Base-by-base conservation (phyloP, 2,113 vertebrate species). In the Anseranas semipalmata region DNA sequence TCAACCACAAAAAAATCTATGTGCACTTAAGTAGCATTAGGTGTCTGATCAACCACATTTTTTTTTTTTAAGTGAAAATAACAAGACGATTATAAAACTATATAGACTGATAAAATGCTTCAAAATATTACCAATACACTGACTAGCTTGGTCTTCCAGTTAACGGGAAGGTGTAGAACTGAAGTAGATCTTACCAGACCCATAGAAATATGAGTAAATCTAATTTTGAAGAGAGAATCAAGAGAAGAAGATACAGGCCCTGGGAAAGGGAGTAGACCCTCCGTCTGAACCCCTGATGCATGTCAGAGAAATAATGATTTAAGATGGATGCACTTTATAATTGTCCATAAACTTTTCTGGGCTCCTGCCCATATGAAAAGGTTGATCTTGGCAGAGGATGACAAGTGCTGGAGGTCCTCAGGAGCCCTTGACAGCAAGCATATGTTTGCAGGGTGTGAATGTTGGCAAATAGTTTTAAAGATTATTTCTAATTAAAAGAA, bases 1-100 rank as follows among this genome's bases (percentile, higher is more conserved):
- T 98, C 98, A 98, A 97, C 95, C 97, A 96, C 97, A 94, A 97
- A 97, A 96, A 96, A 96, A 97, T 98, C 96, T 98, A 96, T 81
- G 93, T 72, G 91, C 91, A 92, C 96, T 95, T 97, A 97, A 98
- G 96, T 94, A 98, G 93, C 95, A 80, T 97, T 97, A 98, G 98
- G 98, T 98, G 97, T 98, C 97, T 97, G 98, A 96, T 73, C 66
- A 97, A 98, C 95, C 95, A 65, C 60, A 12, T 85, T 80, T 90
- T 85, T 94, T 62, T 85, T 95, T 92, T 94, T 91, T 63, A 37
- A 66, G 85, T 94, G 97, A 87, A 97, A 98, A 97, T 95, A 98
- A 95, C 96, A 97, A 97, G 95, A 71, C 3, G 6, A 96, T 97
- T 97, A 90, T 95, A 91, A 97, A 97, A 89, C 72, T 94, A 95